phyloP scores from a whole-genome alignment of 2,888 invertebrate species.

The Cephus rjabovi region DNA sequence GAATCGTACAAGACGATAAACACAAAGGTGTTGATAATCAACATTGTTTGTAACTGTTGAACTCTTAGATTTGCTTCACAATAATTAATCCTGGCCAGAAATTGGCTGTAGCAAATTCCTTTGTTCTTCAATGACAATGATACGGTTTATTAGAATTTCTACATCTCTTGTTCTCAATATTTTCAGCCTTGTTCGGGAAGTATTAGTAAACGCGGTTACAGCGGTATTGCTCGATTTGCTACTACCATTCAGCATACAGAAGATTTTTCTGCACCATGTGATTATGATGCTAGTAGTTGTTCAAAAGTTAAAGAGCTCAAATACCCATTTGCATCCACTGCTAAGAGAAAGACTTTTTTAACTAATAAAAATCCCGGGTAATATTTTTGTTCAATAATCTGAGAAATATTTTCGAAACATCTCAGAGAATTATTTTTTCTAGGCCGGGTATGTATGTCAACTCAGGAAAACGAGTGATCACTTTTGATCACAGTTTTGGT shows the following conservation, averaged over 20 bases:
- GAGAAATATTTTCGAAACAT: conserved; percentile 9
- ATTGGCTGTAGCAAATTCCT: not conserved
- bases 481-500: conserved; percentile 65
- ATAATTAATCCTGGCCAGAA: not conserved
- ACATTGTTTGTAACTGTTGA: not conserved
- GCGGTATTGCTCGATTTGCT: conserved; percentile 48
- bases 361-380: conserved; percentile 53
- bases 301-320: conserved; percentile 35
- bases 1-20: conserved; percentile 46
- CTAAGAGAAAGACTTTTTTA: conserved; percentile 33
- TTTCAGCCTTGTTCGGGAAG: conserved; percentile 47
- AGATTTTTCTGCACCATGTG: conserved; percentile 47
- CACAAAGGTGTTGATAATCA: conserved; percentile 34
- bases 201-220: conserved; percentile 54
- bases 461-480: conserved; percentile 43
- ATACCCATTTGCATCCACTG: conserved; percentile 42
- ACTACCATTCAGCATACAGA: conserved; percentile 27
- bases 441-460: conserved; percentile 52
- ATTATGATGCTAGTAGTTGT: conserved; percentile 36
- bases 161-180: not conserved
- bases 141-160: not conserved
- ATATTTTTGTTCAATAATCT: conserved; percentile 6
- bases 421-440: conserved; percentile 3
- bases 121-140: not conserved
- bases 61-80: not conserved